Evolutionary conservation across 37 sponge, comb jelly and placozoan species (phyloP), one percentile per base, ranked within the genome.

Genomic region (Ephydatia muelleri): DNA sequence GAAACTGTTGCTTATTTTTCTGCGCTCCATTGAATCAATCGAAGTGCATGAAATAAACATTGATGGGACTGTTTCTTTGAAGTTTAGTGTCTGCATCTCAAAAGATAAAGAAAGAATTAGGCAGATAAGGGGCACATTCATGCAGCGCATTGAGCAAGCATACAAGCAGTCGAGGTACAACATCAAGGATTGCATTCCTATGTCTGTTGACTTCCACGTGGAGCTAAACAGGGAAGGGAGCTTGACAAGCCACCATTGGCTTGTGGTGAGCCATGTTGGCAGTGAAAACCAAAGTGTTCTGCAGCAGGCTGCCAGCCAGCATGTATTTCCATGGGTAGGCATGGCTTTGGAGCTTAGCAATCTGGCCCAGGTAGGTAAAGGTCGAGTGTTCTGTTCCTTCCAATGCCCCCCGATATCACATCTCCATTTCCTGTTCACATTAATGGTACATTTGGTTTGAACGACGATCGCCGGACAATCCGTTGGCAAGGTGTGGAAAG

Each of bases 331-430:
- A 30, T 85, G 86, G 86, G 80, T 85, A 6, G 86, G 86, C 11
- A 38, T 38, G 12, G 86, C 86, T 32, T 34, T 83, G 8, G 71
- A 81, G 49, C 72, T 88, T 29, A 32, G 70, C 47, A 68, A 37
- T 13, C n/a, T n/a, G 57, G 57, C 19, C 1, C 9, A 57, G 1
- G 19, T 11, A 19, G 57, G 16, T 4, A 21, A 57, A 33, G 88
- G 88, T 65, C 80, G 88, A 3, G 64, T 91, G 49, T 91, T 91
- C 65, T 91, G 88, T 36, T 91, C 40, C 92, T 91, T 79, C 88
- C 92, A 14, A 30, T 91, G 68, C 84, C 92, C 23, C 29, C 6
- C 23, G 91, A 90, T 13, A 35, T 71, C 11, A 8, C 31, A n/a
- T 77, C 88, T 32, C 72, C 66, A 28, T 66, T 91, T 16, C 88